A percentile compares a stretch with the other conserved stretches of the same genome.
Conservation (phyloP, 2,113 vertebrate genomes). For the Cairina moschata region DNA sequence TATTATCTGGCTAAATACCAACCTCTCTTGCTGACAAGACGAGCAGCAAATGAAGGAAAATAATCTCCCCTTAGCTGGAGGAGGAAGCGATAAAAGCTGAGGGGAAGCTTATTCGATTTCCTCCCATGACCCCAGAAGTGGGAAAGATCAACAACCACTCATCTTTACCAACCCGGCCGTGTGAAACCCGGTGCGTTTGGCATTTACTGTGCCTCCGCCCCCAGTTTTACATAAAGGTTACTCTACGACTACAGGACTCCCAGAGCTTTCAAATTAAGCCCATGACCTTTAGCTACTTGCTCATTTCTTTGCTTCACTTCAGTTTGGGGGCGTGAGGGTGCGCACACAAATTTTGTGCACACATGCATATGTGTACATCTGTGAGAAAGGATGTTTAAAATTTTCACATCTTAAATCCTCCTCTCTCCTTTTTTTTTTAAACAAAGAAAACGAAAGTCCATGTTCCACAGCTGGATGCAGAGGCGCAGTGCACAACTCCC, state of each 20-base stretch:
- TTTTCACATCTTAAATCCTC: background rate
- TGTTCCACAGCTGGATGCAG: background rate
- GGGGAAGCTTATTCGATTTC: background rate
- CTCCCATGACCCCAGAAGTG: background rate
- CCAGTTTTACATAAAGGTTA: background rate
- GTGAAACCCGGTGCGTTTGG: background rate
- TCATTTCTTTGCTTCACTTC: background rate
- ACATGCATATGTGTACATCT: rapidly evolving
- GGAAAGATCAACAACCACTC: background rate
- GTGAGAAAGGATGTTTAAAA: background rate
- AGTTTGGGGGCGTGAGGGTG: background rate
- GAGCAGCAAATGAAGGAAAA: background rate
- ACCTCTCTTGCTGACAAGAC: background rate
- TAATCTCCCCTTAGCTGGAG: background rate
- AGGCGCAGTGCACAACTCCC: background rate
- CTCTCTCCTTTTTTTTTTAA: background rate
- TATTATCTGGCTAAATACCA: background rate
- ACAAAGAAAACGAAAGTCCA: background rate
- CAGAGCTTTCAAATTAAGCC: background rate
- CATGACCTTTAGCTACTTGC: background rate
- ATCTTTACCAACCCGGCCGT: background rate
- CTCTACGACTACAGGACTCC: background rate
- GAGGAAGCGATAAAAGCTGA: constrained; percentile 31
- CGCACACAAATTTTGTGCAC: background rate
- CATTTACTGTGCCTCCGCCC: background rate